Evolutionary conservation across 53 echinoderm and acorn worm species (phyloP).

Genomic region (Actinopyga echinites): DNA sequence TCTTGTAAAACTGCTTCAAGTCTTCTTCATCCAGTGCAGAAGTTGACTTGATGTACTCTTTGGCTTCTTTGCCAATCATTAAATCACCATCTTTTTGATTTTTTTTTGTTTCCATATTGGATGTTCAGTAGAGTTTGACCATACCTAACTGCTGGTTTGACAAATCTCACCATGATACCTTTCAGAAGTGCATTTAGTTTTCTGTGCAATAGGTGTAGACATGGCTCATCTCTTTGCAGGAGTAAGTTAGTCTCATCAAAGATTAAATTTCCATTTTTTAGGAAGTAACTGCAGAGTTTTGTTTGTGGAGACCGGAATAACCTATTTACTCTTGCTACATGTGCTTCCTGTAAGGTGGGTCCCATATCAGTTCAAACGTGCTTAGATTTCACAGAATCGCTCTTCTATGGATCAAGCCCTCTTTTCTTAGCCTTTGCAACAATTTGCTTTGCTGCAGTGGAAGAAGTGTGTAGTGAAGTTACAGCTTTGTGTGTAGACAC

Average conservation of each 20-base stretch:
- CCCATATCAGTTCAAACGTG: not conserved
- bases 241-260: constrained; percentile 48
- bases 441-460: not conserved
- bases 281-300: constrained; percentile 17
- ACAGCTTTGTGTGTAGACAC: not conserved
- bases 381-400: not conserved
- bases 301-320: constrained; percentile 46
- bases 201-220: constrained; percentile 46
- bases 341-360: not conserved
- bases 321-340: not conserved
- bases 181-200: constrained; percentile 45
- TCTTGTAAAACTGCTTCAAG: too few relatives aligned
- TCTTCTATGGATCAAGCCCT: not conserved
- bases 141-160: constrained; percentile 23
- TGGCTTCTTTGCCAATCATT: too few relatives aligned
- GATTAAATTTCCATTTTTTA: constrained; percentile 25
- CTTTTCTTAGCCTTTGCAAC: not conserved
- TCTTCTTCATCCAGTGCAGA: too few relatives aligned
- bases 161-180: constrained; percentile 32
- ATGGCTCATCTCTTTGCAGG: constrained; percentile 57
- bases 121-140: not conserved
- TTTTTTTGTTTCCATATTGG: not conserved
- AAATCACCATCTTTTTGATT: too few relatives aligned
- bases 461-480: not conserved
- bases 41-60: too few relatives aligned